Percentiles rank a stretch among this genome's conserved stretches.
Conservation (phyloP, 2,797 vertebrate genomes). For the Pangasius sanitwongsei region DNA sequence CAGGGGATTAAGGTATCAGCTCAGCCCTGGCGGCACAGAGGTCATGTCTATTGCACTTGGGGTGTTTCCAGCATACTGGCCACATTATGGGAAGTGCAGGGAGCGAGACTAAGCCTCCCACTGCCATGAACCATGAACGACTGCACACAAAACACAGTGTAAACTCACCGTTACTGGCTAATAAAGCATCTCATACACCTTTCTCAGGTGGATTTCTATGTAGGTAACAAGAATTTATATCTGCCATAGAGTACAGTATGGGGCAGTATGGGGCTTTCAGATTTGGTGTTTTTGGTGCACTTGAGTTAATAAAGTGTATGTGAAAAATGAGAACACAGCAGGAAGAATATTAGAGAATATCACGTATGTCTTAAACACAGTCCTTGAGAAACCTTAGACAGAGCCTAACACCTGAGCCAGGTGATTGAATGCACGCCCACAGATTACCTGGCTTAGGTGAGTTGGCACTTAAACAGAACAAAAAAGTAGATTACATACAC, state of each 20-base stretch:
- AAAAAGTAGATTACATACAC: constrained; percentile 1
- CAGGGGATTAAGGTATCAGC: constrained; percentile 59
- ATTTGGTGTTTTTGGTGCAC: not conserved
- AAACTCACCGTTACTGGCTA: not conserved
- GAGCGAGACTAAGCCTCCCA: constrained; percentile 54
- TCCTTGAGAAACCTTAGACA: constrained; percentile 27
- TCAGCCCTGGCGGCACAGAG: constrained; percentile 51
- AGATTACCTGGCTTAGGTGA: constrained; percentile 18
- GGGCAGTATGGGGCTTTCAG: not conserved
- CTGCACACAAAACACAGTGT: constrained; percentile 22
- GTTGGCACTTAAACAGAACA: constrained; percentile 22
- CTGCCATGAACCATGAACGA: constrained; percentile 34
- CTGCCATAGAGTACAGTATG: not conserved
- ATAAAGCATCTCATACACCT: not conserved
- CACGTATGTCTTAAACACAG: constrained; percentile 23
- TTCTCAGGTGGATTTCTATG: not conserved
- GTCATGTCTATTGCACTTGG: constrained; percentile 49
- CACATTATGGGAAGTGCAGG: constrained; percentile 37
- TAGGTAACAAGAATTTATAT: not conserved
- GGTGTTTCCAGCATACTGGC: constrained; percentile 30
- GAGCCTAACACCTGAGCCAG: constrained; percentile 22
- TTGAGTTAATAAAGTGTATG: not conserved
- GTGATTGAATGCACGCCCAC: constrained; percentile 25
- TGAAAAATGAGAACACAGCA: constrained; percentile 27
- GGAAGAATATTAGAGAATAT: constrained; percentile 33